These are phyloP conservation scores for Altica lythri DNA, from an alignment of 2,888 invertebrate genomes.

Conservation along the genomic window DNA sequence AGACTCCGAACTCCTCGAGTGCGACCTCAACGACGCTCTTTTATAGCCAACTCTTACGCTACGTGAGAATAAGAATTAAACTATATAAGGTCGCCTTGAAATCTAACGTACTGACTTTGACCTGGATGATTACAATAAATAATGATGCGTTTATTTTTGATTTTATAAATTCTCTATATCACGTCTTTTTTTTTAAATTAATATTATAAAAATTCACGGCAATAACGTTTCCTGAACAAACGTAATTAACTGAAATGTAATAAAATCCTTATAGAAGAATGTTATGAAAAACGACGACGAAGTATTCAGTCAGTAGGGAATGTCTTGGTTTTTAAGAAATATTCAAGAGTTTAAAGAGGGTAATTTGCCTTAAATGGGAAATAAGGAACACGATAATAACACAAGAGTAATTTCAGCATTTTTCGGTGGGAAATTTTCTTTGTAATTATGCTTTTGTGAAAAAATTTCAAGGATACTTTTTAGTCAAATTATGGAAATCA, in stretches of 20 bases:
- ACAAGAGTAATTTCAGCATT: constrained; percentile 3
- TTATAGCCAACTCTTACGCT: no score
- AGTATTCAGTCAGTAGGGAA: constrained; percentile 10
- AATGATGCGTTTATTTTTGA: no score
- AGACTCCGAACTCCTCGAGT: no score
- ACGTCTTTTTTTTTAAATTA: no score
- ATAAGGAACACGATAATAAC: constrained; percentile 12
- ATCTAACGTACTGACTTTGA: no score
- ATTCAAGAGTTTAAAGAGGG: constrained; percentile 14
- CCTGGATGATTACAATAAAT: no score
- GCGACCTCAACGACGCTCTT: no score
- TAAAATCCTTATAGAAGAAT: constrained; percentile 16
- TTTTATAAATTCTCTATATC: no score
- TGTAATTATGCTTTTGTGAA: neutral
- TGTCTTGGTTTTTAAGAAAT: constrained; percentile 4
- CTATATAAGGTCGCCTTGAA: no score
- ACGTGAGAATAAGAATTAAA: no score
- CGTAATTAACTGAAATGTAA: constrained; percentile 11
- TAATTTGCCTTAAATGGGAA: constrained; percentile 9
- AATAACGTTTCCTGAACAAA: constrained; percentile 15
- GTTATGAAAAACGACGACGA: constrained; percentile 6
- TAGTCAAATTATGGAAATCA: neutral
- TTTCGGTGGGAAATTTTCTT: neutral
- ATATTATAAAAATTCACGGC: no score
- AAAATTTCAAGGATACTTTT: neutral